Evolutionary conservation across 1,140 invertebrate genomes (phyloP).

Genomic region (Drosophila ogumai): DNA sequence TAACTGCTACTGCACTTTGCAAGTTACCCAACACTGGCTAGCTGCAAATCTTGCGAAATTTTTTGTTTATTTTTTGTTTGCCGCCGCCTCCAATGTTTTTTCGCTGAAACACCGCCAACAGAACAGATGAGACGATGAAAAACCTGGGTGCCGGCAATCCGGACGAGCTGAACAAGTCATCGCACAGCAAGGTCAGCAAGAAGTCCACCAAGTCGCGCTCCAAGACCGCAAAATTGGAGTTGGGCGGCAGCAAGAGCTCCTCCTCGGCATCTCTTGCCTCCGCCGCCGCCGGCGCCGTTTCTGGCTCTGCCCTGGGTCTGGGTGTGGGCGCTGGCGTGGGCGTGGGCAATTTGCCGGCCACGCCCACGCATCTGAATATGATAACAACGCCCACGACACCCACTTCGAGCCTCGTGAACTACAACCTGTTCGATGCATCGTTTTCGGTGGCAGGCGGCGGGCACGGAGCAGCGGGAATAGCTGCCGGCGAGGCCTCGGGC

Average conservation of each 20-base stretch:
- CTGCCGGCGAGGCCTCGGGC: constrained; percentile 27
- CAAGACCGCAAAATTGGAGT: constrained; percentile 69
- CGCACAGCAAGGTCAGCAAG: constrained; percentile 66
- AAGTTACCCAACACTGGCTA: not conserved
- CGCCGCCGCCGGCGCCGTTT: not conserved
- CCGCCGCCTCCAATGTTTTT: constrained; percentile 9
- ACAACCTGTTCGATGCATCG: constrained; percentile 72
- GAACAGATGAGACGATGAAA: constrained; percentile 62
- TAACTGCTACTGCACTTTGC: not conserved
- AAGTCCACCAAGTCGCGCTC: constrained; percentile 79
- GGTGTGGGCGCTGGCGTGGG: constrained; percentile 17
- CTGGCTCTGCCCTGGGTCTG: constrained; percentile 5
- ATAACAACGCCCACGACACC: constrained; percentile 76
- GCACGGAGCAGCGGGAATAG: constrained; percentile 25
- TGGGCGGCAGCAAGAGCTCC: constrained; percentile 46
- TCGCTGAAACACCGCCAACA: constrained; percentile 13
- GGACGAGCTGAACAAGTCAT: constrained; percentile 67
- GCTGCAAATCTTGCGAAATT: not conserved
- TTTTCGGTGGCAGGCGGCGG: constrained; percentile 51
- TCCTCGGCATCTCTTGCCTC: constrained; percentile 10
- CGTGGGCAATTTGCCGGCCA: constrained; percentile 56
- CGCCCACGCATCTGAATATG: constrained; percentile 62
- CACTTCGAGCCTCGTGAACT: constrained; percentile 52
- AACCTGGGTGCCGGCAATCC: constrained; percentile 50
- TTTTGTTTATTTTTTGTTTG: constrained; percentile 21